Evolutionary conservation across 2,113 vertebrate genomes (phyloP), one percentile per base, ranked within the genome.

Genomic region (Piaya cayana): DNA sequence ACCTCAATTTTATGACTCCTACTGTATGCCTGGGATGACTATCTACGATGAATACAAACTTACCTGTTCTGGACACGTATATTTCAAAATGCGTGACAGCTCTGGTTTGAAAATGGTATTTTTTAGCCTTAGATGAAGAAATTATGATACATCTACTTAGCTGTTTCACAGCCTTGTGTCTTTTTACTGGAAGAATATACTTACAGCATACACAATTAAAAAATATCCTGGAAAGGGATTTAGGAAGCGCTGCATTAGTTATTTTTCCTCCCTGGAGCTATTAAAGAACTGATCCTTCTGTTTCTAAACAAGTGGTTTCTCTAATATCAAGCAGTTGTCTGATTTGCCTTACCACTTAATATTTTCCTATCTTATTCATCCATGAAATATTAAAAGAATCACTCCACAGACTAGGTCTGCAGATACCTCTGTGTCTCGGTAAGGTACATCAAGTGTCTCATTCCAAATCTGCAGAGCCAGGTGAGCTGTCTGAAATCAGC

Each of bases 161-260:
- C 85, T 87, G 77, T 86, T 95, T 95, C 94, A 87, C 88, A 93
- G 74, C 92, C 67, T 82, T 60, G 37, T 77, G 30, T 52, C 80
- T 88, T 74, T 93, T 77, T 58, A 72, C 52, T 75, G 69, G 53
- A 93, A 95, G 93, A 76, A 95, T 80, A 64, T 36, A 72, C 50
- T 77, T 64, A 19, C n/a, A 74, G 67, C 53, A 82, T 26, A 86
- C 22, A 59, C 55, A 83, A 59, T 43, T 50, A 72, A 70, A 88
- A 93, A 70, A 67, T 42, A 87, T 77, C 84, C 83, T 78, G 13
- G 63, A 76, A 92, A 84, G 36, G 86, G 65, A 50, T 72, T 49
- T 49, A 80, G 91, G 90, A 97, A 97, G 86, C 80, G 6, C 60
- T 70, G 62, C 65, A 62, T 90, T 56, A 9, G 32, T 49, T 52